Percentiles rank a stretch among this genome's conserved stretches.
phyloP scores from a whole-genome alignment of 2,888 invertebrate species.

The Pristionchus fissidentatus region DNA sequence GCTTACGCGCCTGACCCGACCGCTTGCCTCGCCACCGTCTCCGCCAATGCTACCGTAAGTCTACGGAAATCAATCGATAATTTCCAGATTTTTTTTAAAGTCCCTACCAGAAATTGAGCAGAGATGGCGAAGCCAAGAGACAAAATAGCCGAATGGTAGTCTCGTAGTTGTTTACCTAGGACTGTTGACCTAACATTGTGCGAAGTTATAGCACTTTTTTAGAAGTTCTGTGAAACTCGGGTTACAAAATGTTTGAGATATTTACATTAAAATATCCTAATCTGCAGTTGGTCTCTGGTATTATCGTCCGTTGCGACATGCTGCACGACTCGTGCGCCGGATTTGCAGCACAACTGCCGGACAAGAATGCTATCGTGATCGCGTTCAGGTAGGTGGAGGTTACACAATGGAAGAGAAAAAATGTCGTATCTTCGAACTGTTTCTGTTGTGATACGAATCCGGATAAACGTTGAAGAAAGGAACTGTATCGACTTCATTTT shows the following conservation, averaged over 20 bases:
- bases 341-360: not conserved
- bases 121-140: no score
- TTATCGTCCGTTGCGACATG: not conserved
- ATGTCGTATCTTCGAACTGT: not conserved
- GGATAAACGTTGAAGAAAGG: not conserved
- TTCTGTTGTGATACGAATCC: not conserved
- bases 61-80: no score
- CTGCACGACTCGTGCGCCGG: slow-evolving; percentile 17
- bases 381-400: not conserved
- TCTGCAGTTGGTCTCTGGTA: not conserved
- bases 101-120: no score
- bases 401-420: not conserved
- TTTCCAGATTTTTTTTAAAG: no score
- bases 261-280: not conserved
- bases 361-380: not conserved
- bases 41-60: not conserved
- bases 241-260: no score
- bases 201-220: no score
- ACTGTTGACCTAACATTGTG: no score
- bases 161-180: no score
- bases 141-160: no score
- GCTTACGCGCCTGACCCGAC: slow-evolving; percentile 1
- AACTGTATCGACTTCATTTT: not conserved
- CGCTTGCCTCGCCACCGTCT: slow-evolving; percentile 2
- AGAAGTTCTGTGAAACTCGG: no score